Conservation (phyloP, 2,113 vertebrate species). For the Rhineura floridana region DNA sequence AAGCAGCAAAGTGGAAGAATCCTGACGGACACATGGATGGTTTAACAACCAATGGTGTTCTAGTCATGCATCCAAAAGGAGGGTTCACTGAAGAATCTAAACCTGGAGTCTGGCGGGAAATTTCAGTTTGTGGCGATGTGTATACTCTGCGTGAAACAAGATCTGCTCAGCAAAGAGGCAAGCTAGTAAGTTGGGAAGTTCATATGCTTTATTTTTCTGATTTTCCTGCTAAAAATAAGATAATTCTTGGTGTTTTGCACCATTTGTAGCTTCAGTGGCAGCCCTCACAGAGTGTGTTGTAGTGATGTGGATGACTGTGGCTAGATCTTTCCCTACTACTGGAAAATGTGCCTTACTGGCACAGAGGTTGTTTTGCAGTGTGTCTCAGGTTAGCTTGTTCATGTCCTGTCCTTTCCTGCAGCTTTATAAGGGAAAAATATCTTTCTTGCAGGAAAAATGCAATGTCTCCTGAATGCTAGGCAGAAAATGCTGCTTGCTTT, state of each 20-base stretch:
- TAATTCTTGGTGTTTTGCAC: background rate
- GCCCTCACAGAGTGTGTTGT: background rate
- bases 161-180: slow-evolving; percentile 94
- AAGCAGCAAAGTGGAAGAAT: slow-evolving; percentile 99
- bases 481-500: slow-evolving; percentile 1
- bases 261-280: background rate
- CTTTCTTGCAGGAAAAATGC: accelerated
- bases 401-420: background rate
- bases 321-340: background rate
- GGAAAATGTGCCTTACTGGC: background rate
- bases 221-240: background rate
- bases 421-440: background rate
- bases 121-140: slow-evolving; percentile 96
- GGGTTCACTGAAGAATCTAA: slow-evolving; percentile 96
- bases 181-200: slow-evolving; percentile 84
- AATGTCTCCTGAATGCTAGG: background rate
- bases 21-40: slow-evolving; percentile 98
- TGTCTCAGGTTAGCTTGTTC: background rate
- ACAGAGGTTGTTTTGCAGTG: background rate
- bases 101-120: slow-evolving; percentile 95
- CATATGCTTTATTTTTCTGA: background rate
- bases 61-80: slow-evolving; percentile 96
- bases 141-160: slow-evolving; percentile 96
- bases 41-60: slow-evolving; percentile 94
- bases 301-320: background rate